These are phyloP conservation scores for Amphiprion percula DNA, from an alignment of 2,113 vertebrate species.

Conservation along the genomic window DNA sequence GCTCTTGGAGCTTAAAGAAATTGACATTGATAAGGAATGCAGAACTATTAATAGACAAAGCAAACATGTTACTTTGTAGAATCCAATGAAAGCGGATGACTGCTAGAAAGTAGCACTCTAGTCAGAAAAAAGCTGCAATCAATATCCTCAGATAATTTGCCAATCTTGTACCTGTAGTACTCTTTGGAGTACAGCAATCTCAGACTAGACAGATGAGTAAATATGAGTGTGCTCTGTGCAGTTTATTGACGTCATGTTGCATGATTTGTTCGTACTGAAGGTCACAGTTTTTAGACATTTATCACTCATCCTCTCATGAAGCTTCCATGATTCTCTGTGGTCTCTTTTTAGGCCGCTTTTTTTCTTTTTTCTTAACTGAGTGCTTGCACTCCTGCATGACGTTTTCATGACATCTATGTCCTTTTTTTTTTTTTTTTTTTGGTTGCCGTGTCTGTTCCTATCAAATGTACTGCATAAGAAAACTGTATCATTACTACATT, in stretches of 20 bases:
- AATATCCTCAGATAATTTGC: not conserved
- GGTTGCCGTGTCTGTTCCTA: not conserved
- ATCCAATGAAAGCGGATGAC: not conserved
- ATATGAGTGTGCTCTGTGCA: slow-evolving; percentile 18
- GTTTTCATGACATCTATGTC: not conserved
- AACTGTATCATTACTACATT: not conserved
- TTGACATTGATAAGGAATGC: not conserved
- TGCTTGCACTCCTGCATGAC: not conserved
- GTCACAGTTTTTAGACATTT: slow-evolving; percentile 21
- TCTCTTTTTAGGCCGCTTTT: not conserved
- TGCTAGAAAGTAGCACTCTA: not conserved
- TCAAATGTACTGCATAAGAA: not conserved
- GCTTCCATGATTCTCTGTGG: not conserved
- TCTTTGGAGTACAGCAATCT: slow-evolving; percentile 4
- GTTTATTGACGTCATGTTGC: slow-evolving; percentile 43
- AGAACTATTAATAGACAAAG: slow-evolving; percentile 4
- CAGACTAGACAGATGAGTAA: slow-evolving; percentile 26
- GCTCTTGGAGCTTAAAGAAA: not conserved
- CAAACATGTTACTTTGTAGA: not conserved
- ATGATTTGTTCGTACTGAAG: slow-evolving; percentile 18
- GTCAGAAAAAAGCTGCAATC: not conserved
- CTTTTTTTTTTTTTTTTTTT: not conserved
- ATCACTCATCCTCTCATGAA: slow-evolving; percentile 6
- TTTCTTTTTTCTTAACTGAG: not conserved
- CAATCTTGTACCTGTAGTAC: not conserved